phyloP scores from a whole-genome alignment of 1,140 invertebrate genomes.

The Pissodes strobi region DNA sequence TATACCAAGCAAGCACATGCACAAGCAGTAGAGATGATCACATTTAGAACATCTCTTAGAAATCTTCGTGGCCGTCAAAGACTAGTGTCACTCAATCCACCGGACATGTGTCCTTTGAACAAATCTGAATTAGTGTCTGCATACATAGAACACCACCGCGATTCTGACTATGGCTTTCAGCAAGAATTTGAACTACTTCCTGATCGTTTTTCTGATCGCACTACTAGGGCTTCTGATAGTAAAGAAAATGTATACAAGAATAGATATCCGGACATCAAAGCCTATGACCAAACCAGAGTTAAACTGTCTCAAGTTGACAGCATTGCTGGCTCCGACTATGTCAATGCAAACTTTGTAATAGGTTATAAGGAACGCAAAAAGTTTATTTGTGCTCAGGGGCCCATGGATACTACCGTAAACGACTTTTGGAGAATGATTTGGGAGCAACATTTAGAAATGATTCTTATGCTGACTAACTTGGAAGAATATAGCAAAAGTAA shows the following conservation, averaged over 20 bases:
- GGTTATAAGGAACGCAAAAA: slow-evolving; percentile 92
- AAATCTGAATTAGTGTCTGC: slow-evolving; percentile 72
- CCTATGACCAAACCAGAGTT: slow-evolving; percentile 91
- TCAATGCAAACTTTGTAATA: slow-evolving; percentile 91
- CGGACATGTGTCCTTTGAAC: slow-evolving; percentile 79
- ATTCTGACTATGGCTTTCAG: slow-evolving; percentile 87
- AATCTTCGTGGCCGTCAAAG: slow-evolving; percentile 69
- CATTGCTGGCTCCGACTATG: slow-evolving; percentile 82
- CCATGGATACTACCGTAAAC: slow-evolving; percentile 88
- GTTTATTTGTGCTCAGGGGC: slow-evolving; percentile 92
- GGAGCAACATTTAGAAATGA: slow-evolving; percentile 90
- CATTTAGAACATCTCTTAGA: slow-evolving; percentile 66
- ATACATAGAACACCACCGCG: slow-evolving; percentile 78
- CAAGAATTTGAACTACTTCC: slow-evolving; percentile 86
- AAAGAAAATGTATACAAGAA: slow-evolving; percentile 89
- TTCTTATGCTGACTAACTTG: slow-evolving; percentile 93
- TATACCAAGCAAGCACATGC: slow-evolving; percentile 73
- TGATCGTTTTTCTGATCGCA: slow-evolving; percentile 84
- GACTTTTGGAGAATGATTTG: slow-evolving; percentile 99
- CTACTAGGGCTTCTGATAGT: slow-evolving; percentile 81
- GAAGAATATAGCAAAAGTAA: slow-evolving; percentile 94
- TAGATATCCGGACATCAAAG: slow-evolving; percentile 87
- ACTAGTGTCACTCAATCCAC: slow-evolving; percentile 67
- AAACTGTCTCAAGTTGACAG: slow-evolving; percentile 76
- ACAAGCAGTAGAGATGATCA: slow-evolving; percentile 78